A percentile compares a stretch with the other conserved stretches of the same genome.
phyloP scores from a whole-genome alignment of 2,113 vertebrate species.

The Zosterops hypoxanthus region DNA sequence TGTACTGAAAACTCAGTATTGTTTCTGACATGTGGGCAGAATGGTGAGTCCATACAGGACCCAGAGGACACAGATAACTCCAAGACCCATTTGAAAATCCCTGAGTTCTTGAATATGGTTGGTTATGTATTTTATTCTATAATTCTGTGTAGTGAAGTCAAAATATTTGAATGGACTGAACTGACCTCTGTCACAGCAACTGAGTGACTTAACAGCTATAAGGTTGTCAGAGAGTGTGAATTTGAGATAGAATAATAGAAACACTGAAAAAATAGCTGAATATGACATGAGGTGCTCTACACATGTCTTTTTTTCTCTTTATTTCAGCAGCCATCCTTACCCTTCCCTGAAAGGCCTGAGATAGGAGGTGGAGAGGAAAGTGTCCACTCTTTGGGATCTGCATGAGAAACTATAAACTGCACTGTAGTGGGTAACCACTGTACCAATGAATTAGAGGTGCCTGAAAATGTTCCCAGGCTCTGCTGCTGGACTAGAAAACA shows the following conservation, averaged over 20 bases:
- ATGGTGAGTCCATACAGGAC: not conserved
- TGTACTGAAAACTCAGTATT: not conserved
- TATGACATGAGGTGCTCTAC: not conserved
- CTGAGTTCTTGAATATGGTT: not conserved
- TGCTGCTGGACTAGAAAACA: not conserved
- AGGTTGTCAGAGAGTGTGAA: not conserved
- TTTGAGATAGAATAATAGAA: not conserved
- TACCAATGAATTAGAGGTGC: not conserved
- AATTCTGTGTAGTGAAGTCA: not conserved
- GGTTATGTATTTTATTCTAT: not conserved
- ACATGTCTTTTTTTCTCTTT: not conserved
- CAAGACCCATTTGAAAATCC: not conserved
- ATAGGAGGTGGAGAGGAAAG: not conserved
- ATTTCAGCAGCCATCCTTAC: not conserved
- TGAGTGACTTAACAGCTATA: not conserved
- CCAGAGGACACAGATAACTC: not conserved
- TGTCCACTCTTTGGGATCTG: not conserved
- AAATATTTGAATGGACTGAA: not conserved
- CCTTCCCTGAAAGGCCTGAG: not conserved
- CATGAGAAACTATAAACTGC: not conserved
- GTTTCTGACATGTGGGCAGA: not conserved
- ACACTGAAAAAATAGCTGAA: not conserved
- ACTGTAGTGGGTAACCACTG: not conserved
- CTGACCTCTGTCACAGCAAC: not conserved
- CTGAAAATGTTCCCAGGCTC: conserved; percentile 27